A percentile compares a stretch with the other conserved stretches of the same genome.
phyloP scores from a whole-genome alignment of 1,140 invertebrate genomes.

The Aethina tumida region DNA sequence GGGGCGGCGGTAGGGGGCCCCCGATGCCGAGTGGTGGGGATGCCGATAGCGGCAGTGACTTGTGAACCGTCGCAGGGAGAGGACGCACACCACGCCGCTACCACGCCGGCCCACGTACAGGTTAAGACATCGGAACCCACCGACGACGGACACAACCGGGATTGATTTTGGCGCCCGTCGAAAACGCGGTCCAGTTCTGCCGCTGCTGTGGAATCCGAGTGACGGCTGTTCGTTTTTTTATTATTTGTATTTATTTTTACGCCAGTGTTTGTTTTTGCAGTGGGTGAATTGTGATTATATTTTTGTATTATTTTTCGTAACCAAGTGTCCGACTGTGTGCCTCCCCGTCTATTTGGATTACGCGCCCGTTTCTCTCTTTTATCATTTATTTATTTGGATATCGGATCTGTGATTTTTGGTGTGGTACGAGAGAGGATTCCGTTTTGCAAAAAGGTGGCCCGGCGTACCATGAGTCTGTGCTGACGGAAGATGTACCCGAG shows the following conservation, averaged over 20 bases:
- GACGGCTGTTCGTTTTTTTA: conserved; percentile 1
- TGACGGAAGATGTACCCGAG: conserved; percentile 45
- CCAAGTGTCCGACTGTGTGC: neutral
- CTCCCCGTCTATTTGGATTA: too few relatives aligned
- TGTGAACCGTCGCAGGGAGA: conserved; percentile 20
- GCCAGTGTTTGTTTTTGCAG: conserved; percentile 7
- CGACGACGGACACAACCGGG: too few relatives aligned
- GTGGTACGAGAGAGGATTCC: conserved; percentile 5
- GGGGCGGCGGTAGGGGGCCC: conserved; percentile 6
- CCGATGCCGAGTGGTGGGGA: conserved; percentile 10
- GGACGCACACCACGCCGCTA: conserved; percentile 12
- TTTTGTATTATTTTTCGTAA: conserved; percentile 2
- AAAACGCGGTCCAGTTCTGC: too few relatives aligned
- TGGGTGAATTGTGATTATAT: conserved; percentile 4
- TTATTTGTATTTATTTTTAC: conserved; percentile 4
- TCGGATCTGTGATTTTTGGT: neutral
- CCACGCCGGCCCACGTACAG: too few relatives aligned
- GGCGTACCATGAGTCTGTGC: conserved; percentile 26
- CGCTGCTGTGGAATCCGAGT: too few relatives aligned
- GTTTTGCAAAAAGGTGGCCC: conserved; percentile 4
- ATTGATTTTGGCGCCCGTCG: too few relatives aligned
- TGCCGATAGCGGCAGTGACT: conserved; percentile 24
- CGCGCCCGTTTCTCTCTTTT: too few relatives aligned
- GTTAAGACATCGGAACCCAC: too few relatives aligned
- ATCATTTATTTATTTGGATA: too few relatives aligned